Evolutionary conservation across 2,797 vertebrate genomes (phyloP).

Genomic region (Avahi laniger): DNA sequence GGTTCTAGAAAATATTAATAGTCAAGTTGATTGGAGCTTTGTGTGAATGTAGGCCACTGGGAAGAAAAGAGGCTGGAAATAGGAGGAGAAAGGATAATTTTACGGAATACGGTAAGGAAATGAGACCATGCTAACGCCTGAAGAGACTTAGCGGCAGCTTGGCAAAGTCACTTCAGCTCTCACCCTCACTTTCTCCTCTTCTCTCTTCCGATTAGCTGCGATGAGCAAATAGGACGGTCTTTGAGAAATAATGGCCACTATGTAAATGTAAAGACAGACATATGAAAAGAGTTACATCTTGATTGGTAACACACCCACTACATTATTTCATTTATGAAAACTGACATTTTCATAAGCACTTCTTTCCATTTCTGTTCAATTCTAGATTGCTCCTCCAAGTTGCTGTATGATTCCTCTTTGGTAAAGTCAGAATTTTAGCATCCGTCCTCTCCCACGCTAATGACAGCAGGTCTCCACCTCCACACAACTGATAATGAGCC

Average conservation of each 20-base stretch:
- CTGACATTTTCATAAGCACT: not conserved
- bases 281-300: not conserved
- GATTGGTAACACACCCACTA: not conserved
- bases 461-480: not conserved
- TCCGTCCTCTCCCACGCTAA: not conserved
- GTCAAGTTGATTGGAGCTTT: not conserved
- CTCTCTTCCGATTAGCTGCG: not conserved
- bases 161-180: not conserved
- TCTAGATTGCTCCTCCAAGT: not conserved
- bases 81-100: not conserved
- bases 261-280: not conserved
- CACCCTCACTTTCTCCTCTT: not conserved
- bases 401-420: not conserved
- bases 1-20: not conserved
- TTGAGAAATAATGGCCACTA: not conserved
- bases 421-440: not conserved
- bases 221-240: not conserved
- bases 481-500: constrained; percentile 24
- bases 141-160: not conserved
- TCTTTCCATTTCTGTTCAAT: not conserved
- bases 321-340: not conserved
- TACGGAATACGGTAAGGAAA: not conserved
- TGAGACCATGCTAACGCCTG: too few relatives aligned
- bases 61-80: not conserved
- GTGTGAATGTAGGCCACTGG: not conserved